These are phyloP conservation scores for Netta rufina DNA, from an alignment of 2,797 vertebrate species.

Conservation along the genomic window DNA sequence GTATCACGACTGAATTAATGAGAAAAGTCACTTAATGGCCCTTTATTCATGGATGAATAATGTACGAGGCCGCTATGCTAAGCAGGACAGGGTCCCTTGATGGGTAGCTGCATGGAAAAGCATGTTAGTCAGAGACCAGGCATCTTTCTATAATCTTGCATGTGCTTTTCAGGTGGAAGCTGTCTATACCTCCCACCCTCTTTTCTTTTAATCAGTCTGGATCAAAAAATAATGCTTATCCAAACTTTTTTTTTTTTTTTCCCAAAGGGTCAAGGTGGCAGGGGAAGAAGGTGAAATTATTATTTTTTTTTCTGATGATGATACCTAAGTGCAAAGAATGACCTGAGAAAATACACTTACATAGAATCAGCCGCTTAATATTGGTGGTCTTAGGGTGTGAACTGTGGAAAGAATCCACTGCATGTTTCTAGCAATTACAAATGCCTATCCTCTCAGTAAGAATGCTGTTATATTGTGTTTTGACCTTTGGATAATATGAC, in stretches of 20 bases:
- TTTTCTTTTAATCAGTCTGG: neutral
- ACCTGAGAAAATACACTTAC: neutral
- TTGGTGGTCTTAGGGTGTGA: neutral
- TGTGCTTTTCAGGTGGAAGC: neutral
- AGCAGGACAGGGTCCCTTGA: neutral
- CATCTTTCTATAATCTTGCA: neutral
- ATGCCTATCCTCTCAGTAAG: neutral
- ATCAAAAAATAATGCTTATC: neutral
- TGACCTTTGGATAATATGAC: neutral
- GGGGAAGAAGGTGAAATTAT: neutral
- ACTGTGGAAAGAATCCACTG: neutral
- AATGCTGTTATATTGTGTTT: neutral
- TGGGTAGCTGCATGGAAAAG: neutral
- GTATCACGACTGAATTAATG: neutral
- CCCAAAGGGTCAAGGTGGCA: no score
- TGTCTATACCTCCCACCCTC: neutral
- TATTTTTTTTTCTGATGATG: neutral
- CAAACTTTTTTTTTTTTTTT: neutral
- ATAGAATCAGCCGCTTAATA: neutral
- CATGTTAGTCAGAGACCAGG: neutral
- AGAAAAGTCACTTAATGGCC: neutral
- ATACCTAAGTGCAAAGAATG: neutral
- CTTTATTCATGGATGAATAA: accelerated
- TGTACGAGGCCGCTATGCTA: accelerated
- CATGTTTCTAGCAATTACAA: neutral